Percentiles rank a stretch among this genome's conserved stretches.
These are phyloP conservation scores for Phortica magna DNA, from an alignment of 2,888 invertebrate species.

Conservation along the genomic window DNA sequence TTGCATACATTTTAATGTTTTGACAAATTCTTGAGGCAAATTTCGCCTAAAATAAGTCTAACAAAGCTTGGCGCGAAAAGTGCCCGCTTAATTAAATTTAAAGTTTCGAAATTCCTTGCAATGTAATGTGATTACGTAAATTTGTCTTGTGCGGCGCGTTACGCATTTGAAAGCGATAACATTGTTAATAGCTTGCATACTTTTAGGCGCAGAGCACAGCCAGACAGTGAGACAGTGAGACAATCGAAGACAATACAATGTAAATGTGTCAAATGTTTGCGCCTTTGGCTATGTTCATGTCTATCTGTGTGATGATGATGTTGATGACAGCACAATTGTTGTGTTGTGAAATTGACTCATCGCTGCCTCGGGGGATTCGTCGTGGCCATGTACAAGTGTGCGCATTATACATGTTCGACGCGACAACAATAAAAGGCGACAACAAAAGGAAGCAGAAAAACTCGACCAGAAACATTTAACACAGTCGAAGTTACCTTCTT, in stretches of 20 bases:
- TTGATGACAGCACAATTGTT: no score
- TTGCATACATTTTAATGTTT: no score
- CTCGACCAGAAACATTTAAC: neutral
- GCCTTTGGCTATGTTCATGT: no score
- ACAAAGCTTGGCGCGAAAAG: neutral
- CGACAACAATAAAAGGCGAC: neutral
- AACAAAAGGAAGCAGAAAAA: conserved; percentile 1
- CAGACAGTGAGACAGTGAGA: neutral
- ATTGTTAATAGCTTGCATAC: conserved; percentile 4
- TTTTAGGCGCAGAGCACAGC: neutral
- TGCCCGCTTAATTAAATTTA: conserved; percentile 50
- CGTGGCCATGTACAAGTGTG: conserved; percentile 5
- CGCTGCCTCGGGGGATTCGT: neutral
- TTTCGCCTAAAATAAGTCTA: no score
- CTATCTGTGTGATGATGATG: no score
- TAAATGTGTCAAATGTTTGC: no score
- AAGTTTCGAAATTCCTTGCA: conserved; percentile 40
- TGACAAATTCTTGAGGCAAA: no score
- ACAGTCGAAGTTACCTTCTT: neutral
- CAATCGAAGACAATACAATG: no score
- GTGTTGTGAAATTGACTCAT: no score
- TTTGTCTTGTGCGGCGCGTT: neutral
- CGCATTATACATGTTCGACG: conserved; percentile 18
- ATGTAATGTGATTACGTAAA: conserved; percentile 28
- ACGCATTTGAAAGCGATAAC: conserved; percentile 17